These are phyloP conservation scores for Hoplostethus mediterraneus DNA, from an alignment of 2,797 vertebrate genomes.

Conservation along the genomic window DNA sequence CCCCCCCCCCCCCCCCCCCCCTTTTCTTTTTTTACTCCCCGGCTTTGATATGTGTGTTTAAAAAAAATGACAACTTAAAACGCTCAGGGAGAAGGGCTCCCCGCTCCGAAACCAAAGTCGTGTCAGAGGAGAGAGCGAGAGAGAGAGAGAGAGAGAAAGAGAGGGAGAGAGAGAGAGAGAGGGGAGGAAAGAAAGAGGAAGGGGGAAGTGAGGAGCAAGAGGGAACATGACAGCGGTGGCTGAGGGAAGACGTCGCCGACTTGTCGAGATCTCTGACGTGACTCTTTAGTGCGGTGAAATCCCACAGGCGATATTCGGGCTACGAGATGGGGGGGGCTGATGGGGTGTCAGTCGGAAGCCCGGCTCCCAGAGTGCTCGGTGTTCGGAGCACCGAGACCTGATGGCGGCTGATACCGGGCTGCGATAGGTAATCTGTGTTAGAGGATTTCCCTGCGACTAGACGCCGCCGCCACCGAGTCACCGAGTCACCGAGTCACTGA, in stretches of 20 bases:
- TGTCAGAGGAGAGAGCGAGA: constrained; percentile 5
- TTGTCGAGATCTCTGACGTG: constrained; percentile 78
- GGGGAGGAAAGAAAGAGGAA: not conserved
- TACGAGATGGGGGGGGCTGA: constrained; percentile 51
- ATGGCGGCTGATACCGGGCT: constrained; percentile 54
- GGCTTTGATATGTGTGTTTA: constrained; percentile 85
- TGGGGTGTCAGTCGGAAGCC: constrained; percentile 57
- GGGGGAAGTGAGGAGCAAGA: constrained; percentile 51
- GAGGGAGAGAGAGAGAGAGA: not conserved
- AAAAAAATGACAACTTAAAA: constrained; percentile 84
- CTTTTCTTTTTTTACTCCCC: constrained; percentile 23
- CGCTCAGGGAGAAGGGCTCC: constrained; percentile 73
- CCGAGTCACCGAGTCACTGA: too few species aligned
- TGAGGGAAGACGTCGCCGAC: constrained; percentile 72
- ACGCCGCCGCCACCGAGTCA: constrained; percentile 13
- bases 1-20: not conserved
- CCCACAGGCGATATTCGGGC: constrained; percentile 68
- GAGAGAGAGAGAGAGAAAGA: not conserved
- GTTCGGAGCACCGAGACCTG: constrained; percentile 38
- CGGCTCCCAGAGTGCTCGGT: constrained; percentile 45
- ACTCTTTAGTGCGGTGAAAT: constrained; percentile 76
- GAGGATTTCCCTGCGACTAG: constrained; percentile 49
- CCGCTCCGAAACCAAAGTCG: constrained; percentile 58
- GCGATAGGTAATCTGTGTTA: constrained; percentile 55
- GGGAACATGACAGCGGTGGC: constrained; percentile 79